Base-by-base conservation (phyloP, 2,113 vertebrate species). In the Clarias gariepinus region DNA sequence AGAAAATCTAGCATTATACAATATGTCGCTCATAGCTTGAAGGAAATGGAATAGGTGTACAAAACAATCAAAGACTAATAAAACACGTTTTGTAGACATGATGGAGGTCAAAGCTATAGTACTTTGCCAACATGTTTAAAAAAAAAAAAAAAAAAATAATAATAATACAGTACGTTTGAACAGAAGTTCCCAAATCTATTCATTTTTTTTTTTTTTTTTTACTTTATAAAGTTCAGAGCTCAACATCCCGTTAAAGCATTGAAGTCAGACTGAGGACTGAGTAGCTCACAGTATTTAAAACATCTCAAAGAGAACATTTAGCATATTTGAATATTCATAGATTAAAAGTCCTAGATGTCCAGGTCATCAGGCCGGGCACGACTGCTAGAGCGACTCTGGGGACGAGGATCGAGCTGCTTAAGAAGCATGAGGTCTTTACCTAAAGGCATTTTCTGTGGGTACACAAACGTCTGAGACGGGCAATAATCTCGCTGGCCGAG, bases 401-500 rank as follows among this genome's bases (percentile, higher is more conserved):
- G 95, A 87, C 96, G 94, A 88, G 95, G 95, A 86, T 97, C 96
- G 69, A 95, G 92, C 66, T 95, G 90, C 88, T 94, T 94, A n/a
- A 97, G 92, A 0, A 95, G 94, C 19, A 96, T 95, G 8, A 97
- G 92, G 91, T 97, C 97, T 0, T 96, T 96, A 3, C 95, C 95
- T 0, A 94, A 91, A 0, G 94, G 91, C 52, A 95, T 86, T 84
- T 96, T 97, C 92, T 96, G 96, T 0, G 94, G 71, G 90, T 95
- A 96, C 81, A 95, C 95, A 58, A 96, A 96, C 76, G 94, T 93
- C 91, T 96, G 96, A 47, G 95, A 94, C 0, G 96, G 96, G 0
- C 95, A 96, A 90, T 96, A 96, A 86, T 95, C 96, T 11, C 94
- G 95, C 89, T 96, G 96, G 3, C 96, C 96, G 92, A 97, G 95